Evolutionary conservation across 2,888 invertebrate genomes (phyloP), one percentile per base, ranked within the genome.

Genomic region (Cotesia congregata): DNA sequence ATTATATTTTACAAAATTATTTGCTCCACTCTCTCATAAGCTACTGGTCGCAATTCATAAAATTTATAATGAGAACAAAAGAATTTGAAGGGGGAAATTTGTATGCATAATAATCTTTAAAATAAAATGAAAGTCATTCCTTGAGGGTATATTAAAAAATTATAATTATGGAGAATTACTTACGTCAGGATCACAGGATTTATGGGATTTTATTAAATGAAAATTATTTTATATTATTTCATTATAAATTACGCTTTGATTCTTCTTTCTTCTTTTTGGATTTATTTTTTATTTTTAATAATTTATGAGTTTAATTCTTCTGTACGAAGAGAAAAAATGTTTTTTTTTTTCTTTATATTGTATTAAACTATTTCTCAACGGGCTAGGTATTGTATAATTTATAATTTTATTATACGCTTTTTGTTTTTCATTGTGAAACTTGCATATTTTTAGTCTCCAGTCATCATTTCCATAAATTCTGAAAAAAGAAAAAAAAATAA

Each of bases 391-490:
- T 50, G 7, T 50, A 50, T 50, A 50, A 50, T 50, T 67, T 30
- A 38, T 67, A 38, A 67, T 67, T 9, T 20, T 1, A 65, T 50
- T 50, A 50, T 50, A 62, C 62, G 17, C 7, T 62, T n/a, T 62
- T 67, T 6, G 67, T n/a, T 30, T 38, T 39, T 67, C 12, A 39
- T 38, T 39, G 15, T 59, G 38, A 59, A 30, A 40, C 17, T 7
- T 50, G 30, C 12, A 40, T 74, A 12, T 41, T 60, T 77, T 90
- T 93, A 94, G 89, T 94, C 94, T 62, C 94, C 94, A 77, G 94
- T 94, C 94, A 94, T 94, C 94, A 94, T 94, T 86, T 92, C 94
- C 94, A 94, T 94, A 90, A 94, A 94, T 90, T 94, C 94, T 94
- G 92, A 81, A 92, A 93, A 78, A 78, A 82, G 80, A 85, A 85